phyloP scores from a whole-genome alignment of 2,888 invertebrate species.

The Crocallis elinguaria region DNA sequence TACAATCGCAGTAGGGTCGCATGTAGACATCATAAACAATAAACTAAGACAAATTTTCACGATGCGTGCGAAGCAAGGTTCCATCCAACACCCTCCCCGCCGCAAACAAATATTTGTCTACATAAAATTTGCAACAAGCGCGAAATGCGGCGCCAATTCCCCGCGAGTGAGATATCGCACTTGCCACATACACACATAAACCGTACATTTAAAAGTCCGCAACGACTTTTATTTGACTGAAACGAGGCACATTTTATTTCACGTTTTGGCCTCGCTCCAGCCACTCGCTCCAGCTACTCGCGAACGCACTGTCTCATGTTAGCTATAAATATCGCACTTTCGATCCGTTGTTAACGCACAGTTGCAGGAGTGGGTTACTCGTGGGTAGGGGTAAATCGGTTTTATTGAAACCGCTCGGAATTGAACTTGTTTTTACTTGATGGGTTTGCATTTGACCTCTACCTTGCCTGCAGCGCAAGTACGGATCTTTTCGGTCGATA shows the following conservation, averaged over 20 bases:
- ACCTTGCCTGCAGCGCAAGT: too few relatives aligned
- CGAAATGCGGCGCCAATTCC: conserved; percentile 5
- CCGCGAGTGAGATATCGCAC: conserved; percentile 27
- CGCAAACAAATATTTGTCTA: conserved; percentile 7
- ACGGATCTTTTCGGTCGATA: too few relatives aligned
- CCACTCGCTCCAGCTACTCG: conserved; percentile 25
- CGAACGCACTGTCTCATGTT: too few relatives aligned
- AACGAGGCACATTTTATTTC: conserved; percentile 36
- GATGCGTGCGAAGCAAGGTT: too few relatives aligned
- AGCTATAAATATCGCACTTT: conserved; percentile 30
- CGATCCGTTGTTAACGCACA: conserved; percentile 3
- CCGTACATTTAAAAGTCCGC: conserved; percentile 39
- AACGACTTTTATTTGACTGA: conserved; percentile 40
- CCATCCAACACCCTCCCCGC: not conserved
- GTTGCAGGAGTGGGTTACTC: too few relatives aligned
- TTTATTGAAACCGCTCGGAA: too few relatives aligned
- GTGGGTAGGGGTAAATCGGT: too few relatives aligned
- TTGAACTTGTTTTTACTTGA: too few relatives aligned
- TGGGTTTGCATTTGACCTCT: too few relatives aligned
- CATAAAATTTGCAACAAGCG: conserved; percentile 5
- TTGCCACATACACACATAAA: conserved; percentile 36
- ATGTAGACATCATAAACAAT: too few relatives aligned
- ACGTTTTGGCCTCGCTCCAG: conserved; percentile 36
- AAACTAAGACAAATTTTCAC: too few relatives aligned
- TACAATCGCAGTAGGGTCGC: too few relatives aligned